Evolutionary conservation across 2,797 vertebrate species (phyloP), one percentile per base, ranked within the genome.

Genomic region (Passerculus sandwichensis): DNA sequence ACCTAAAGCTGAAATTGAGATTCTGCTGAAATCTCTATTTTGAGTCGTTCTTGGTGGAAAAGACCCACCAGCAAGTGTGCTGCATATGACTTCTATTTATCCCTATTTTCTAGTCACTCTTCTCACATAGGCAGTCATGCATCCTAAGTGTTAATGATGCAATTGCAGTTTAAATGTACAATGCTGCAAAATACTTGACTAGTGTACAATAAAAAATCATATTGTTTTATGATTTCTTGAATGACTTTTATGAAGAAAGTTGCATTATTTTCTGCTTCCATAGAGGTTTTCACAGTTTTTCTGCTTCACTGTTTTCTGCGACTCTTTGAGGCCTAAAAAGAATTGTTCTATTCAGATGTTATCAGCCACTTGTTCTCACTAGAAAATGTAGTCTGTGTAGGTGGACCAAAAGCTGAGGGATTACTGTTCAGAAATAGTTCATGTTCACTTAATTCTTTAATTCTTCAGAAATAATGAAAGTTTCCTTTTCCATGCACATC

Each of bases 361-460:
- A 73, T 71, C 67, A 79, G 61, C 36, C 34, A 16, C 42, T 92
- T 94, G 27, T 88, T 88, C 57, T 71, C 19, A 11, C 19, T 90
- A 87, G 59, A 81, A 91, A 91, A 94, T 78, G 40, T 56, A 65
- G n/a, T 69, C 56, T 72, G n/a, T 75, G 82, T 94, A 86, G 91
- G 88, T 73, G 51, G 65, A 59, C 51, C 15, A 30, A 70, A 86
- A 84, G 53, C 62, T 36, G 18, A 77, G 13, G 27, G 8, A 44
- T 84, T 93, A 10, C 81, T 89, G 69, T 82, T 81, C 74, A 85
- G 44, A 72, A 90, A 64, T 51, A 88, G 34, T 53, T 91, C 61
- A 29, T 79, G 38, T 36, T 89, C 34, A 56, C 17, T 91, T 76
- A 62, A 81, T 67, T 87, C 34, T 50, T 88, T 84, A 48, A 23